Evolutionary conservation across 2,113 vertebrate genomes (phyloP).

Genomic region (Brevimyrus niger): DNA sequence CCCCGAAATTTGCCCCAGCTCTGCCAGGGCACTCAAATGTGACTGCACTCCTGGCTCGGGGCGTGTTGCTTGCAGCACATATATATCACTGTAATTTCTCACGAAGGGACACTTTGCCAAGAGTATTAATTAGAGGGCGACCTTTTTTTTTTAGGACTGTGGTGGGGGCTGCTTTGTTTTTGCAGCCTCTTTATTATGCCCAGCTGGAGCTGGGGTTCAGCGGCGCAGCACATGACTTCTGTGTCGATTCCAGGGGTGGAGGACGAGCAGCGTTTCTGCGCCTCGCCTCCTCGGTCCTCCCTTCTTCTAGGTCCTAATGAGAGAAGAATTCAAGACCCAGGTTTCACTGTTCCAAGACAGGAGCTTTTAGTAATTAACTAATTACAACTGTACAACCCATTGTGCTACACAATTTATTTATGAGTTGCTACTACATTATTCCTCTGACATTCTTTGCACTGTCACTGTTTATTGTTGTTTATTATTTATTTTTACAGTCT

Average conservation of each 20-base stretch:
- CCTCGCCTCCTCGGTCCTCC: background rate
- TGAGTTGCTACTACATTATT: background rate
- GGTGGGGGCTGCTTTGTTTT: slow-evolving; percentile 34
- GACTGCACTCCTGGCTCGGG: slow-evolving; percentile 11
- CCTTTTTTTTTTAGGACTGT: slow-evolving; percentile 35
- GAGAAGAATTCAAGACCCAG: background rate
- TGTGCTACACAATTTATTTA: background rate
- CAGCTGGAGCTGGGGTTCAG: slow-evolving; percentile 31
- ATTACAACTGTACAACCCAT: background rate
- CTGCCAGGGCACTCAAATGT: slow-evolving; percentile 8
- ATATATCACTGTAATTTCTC: slow-evolving; percentile 43
- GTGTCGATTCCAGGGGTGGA: background rate
- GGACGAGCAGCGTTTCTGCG: background rate
- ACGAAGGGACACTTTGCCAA: slow-evolving; percentile 58
- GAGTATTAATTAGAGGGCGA: slow-evolving; percentile 68
- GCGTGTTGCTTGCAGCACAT: slow-evolving; percentile 10
- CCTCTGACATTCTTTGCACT: background rate
- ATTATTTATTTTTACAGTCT: background rate
- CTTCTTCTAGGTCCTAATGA: background rate
- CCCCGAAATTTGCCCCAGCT: background rate
- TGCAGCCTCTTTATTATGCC: slow-evolving; percentile 23
- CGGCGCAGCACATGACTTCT: background rate
- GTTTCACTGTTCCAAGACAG: background rate
- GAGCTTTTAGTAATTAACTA: background rate
- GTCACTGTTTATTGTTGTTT: background rate